A percentile compares a stretch with the other conserved stretches of the same genome.
These are phyloP conservation scores for Serrognathus titanus DNA, from an alignment of 2,888 invertebrate species.

Conservation along the genomic window DNA sequence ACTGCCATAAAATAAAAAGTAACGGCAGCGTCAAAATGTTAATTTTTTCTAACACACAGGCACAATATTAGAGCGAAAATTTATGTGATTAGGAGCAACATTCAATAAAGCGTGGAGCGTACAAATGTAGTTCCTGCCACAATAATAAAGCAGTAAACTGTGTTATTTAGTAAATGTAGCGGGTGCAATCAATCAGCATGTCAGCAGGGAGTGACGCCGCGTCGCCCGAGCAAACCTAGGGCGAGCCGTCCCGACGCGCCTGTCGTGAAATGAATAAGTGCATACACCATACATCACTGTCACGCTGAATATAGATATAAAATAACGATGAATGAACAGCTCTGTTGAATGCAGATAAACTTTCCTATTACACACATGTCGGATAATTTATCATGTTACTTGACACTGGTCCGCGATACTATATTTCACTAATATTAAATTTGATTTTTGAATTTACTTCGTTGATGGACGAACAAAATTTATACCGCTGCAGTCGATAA, in stretches of 20 bases:
- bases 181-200: conserved; percentile 47
- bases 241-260: conserved; percentile 39
- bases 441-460: conserved; percentile 5
- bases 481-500: too few relatives aligned
- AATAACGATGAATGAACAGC: conserved; percentile 51
- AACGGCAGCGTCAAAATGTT: too few relatives aligned
- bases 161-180: conserved; percentile 48
- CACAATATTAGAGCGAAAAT: too few relatives aligned
- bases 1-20: too few relatives aligned
- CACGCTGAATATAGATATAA: conserved; percentile 50
- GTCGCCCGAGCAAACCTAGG: conserved; percentile 36
- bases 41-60: too few relatives aligned
- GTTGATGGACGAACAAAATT: not conserved
- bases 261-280: conserved; percentile 48
- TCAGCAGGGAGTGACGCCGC: conserved; percentile 45
- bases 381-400: conserved; percentile 46
- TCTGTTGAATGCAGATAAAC: conserved; percentile 51
- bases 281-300: conserved; percentile 52
- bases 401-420: conserved; percentile 20
- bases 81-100: too few relatives aligned
- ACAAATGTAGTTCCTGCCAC: conserved; percentile 32
- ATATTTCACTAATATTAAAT: conserved; percentile 18
- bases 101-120: not conserved
- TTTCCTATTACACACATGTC: conserved; percentile 50
- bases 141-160: conserved; percentile 48